Evolutionary conservation across 2,888 invertebrate genomes (phyloP), one percentile per base, ranked within the genome.

Genomic region (Eupithecia tripunctaria): DNA sequence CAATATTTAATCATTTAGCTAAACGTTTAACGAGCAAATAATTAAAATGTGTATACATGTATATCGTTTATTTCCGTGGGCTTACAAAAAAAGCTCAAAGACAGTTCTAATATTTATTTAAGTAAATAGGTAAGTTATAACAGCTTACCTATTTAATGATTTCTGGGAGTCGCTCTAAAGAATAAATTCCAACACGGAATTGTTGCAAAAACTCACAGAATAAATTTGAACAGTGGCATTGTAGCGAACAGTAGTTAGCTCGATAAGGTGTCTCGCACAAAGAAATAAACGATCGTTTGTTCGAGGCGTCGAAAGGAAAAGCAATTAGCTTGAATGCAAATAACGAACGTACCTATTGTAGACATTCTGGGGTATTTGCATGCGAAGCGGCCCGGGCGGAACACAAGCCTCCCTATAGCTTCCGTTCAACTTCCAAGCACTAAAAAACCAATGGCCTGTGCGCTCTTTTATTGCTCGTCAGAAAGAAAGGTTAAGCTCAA

Each of bases 261-360:
- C 86, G 84, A 87, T 87, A 86, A 90, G 86, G 83, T 85, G 86
- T 84, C 82, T 81, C 71, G 76, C 78, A 85, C 84, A 88, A 88
- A 87, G 87, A 87, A 89, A 84, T 88, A 86, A 88, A 84, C 81
- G 84, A 78, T 85, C 84, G 85, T 89, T 90, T 86, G 86, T 87
- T 85, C 82, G 79, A 81, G 83, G 81, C 83, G 88, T 84, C 84
- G 86, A 91, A 90, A 91, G 91, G 91, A 90, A 91, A 91, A 90
- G 91, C 92, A 92, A 93, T 93, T 93, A 93, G 89, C 88, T 87
- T 76, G 85, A 91, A 91, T 88, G 88, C 88, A 91, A 92, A 92
- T 91, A 89, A 87, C 86, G 80, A 88, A 90, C 89, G 90, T 89
- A 88, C 59, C 67, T 72, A 70, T 70, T 72, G 74, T 68, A 71